These are phyloP conservation scores for Brachionus sp. DNA, from an alignment of 1,140 invertebrate genomes.

Conservation along the genomic window DNA sequence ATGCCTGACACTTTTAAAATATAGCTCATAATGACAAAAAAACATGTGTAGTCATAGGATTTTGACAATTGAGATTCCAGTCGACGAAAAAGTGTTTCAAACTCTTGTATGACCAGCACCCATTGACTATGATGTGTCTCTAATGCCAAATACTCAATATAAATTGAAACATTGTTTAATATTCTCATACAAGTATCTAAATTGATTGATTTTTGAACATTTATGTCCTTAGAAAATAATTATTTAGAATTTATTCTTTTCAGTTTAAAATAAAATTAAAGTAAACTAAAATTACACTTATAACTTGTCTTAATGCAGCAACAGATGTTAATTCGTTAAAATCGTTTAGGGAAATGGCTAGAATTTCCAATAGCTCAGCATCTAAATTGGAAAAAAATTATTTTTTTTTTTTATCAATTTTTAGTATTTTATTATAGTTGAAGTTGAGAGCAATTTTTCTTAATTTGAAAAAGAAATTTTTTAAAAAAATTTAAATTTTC, in stretches of 20 bases:
- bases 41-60: slow-evolving; percentile 69
- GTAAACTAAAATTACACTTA: slow-evolving; percentile 10
- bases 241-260: neutral
- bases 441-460: too few relatives aligned
- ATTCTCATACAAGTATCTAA: slow-evolving; percentile 66
- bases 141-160: slow-evolving; percentile 82
- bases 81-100: slow-evolving; percentile 78
- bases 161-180: slow-evolving; percentile 82
- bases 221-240: slow-evolving; percentile 67
- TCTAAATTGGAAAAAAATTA: too few relatives aligned
- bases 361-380: slow-evolving; percentile 32
- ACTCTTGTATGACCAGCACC: slow-evolving; percentile 73
- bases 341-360: slow-evolving; percentile 21
- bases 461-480: neutral
- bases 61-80: slow-evolving; percentile 70
- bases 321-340: slow-evolving; percentile 38
- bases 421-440: too few relatives aligned
- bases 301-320: slow-evolving; percentile 18
- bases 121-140: slow-evolving; percentile 70
- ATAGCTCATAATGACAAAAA: slow-evolving; percentile 78
- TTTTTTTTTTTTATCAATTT: too few relatives aligned
- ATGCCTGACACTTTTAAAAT: slow-evolving; percentile 77
- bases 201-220: slow-evolving; percentile 79
- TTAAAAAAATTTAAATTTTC: too few relatives aligned
- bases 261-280: neutral